phyloP scores from a whole-genome alignment of 2,113 vertebrate genomes.

The Crocuta crocuta region DNA sequence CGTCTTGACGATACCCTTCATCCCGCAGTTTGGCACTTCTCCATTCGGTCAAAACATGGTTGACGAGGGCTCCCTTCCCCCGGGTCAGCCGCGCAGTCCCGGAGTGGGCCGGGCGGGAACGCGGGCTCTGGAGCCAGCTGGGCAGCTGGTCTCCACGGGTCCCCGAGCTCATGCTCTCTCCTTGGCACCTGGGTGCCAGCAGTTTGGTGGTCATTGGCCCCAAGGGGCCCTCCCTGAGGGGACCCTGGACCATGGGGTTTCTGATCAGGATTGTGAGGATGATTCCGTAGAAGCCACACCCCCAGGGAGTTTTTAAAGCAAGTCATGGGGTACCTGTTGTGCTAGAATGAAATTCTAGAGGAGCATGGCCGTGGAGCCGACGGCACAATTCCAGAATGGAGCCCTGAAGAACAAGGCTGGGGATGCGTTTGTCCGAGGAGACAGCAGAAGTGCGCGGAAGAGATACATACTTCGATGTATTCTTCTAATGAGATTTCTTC shows the following conservation, averaged over 20 bases:
- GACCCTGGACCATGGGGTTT: no score
- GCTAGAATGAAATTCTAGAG: neutral
- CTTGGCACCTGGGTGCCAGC: neutral
- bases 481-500: constrained; percentile 61
- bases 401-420: neutral
- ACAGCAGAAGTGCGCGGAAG: neutral
- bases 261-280: no score
- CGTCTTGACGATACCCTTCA: fast-evolving
- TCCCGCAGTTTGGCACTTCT: neutral
- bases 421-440: neutral
- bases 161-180: neutral
- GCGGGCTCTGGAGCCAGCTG: neutral
- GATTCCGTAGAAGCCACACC: neutral
- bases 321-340: neutral
- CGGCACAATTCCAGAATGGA: neutral
- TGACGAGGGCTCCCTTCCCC: neutral
- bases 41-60: neutral
- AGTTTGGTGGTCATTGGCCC: neutral
- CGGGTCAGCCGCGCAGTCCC: neutral
- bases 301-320: neutral
- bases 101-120: neutral
- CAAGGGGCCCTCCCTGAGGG: neutral
- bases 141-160: neutral
- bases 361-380: neutral
- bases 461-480: constrained; percentile 45